Conservation (phyloP, 2,888 invertebrate genomes). For the Ptychoptera albimana region DNA sequence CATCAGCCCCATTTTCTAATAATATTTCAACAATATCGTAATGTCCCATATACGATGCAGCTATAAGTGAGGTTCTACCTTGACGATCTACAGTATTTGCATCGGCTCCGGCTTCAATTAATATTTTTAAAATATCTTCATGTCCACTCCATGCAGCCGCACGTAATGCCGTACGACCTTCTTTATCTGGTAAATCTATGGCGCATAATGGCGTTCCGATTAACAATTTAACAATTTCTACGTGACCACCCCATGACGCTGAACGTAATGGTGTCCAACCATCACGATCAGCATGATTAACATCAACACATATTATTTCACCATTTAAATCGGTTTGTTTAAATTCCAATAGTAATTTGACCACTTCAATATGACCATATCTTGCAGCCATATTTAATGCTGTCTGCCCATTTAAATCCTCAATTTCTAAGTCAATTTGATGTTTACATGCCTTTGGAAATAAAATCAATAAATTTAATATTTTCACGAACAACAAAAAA, state of each 20-base stretch:
- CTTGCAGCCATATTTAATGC: conserved; percentile 73
- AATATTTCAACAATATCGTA: conserved; percentile 76
- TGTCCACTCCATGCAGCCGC: conserved; percentile 93
- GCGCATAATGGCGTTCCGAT: conserved; percentile 58
- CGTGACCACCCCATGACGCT: conserved; percentile 92
- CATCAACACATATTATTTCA: conserved; percentile 40
- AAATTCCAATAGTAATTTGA: conserved; percentile 38
- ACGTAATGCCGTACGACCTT: conserved; percentile 75
- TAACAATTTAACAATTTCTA: conserved; percentile 67
- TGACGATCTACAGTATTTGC: conserved; percentile 77
- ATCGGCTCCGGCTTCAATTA: conserved; percentile 59
- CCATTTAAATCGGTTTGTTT: conserved; percentile 23
- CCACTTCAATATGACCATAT: conserved; percentile 58
- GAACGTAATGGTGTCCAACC: conserved; percentile 85
- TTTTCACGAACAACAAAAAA: too few species aligned
- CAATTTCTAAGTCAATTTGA: conserved; percentile 37
- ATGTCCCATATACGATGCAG: conserved; percentile 93
- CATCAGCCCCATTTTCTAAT: conserved; percentile 63
- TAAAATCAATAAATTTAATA: too few species aligned
- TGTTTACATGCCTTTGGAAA: conserved; percentile 24
- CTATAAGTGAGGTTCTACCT: conserved; percentile 81
- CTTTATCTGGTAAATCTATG: conserved; percentile 75
- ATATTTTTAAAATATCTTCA: conserved; percentile 60
- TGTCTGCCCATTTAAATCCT: conserved; percentile 68
- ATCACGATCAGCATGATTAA: conserved; percentile 64